Evolutionary conservation across 2,797 vertebrate genomes (phyloP).

Genomic region (Gadopsis marmoratus): DNA sequence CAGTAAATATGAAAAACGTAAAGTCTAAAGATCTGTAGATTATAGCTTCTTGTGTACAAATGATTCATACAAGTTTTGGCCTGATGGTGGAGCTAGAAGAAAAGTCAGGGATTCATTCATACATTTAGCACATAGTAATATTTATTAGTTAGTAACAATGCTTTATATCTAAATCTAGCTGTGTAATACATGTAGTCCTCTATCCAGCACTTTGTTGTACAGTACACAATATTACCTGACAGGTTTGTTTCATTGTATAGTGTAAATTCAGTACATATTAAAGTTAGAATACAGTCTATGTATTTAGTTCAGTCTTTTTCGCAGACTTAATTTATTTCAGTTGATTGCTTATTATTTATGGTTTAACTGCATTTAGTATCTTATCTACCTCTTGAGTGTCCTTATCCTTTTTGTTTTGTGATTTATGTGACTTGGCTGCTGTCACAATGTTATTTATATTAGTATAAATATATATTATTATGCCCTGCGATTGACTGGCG

Average conservation of each 20-base stretch:
- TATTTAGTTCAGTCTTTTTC: neutral
- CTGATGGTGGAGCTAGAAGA: neutral
- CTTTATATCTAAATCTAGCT: neutral
- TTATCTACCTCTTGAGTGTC: neutral
- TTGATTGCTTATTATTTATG: neutral
- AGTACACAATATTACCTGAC: too few relatives aligned
- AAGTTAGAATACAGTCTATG: neutral
- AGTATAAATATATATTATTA: neutral
- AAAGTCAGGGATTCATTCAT: neutral
- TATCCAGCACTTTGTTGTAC: neutral
- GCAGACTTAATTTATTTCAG: neutral
- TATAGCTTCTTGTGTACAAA: neutral
- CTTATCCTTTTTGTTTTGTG: neutral
- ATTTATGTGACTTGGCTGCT: neutral
- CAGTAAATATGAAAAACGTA: too few relatives aligned
- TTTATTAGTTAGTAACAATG: too few relatives aligned
- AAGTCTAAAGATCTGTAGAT: too few relatives aligned
- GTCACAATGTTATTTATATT: neutral
- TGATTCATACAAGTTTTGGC: neutral
- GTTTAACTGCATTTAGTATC: neutral
- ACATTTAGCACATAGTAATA: too few relatives aligned
- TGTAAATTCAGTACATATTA: neutral
- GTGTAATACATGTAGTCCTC: neutral
- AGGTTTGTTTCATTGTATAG: neutral
- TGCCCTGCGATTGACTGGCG: too few relatives aligned